These are phyloP conservation scores for Tinamus major DNA, from an alignment of 2,797 vertebrate genomes.

Conservation along the genomic window DNA sequence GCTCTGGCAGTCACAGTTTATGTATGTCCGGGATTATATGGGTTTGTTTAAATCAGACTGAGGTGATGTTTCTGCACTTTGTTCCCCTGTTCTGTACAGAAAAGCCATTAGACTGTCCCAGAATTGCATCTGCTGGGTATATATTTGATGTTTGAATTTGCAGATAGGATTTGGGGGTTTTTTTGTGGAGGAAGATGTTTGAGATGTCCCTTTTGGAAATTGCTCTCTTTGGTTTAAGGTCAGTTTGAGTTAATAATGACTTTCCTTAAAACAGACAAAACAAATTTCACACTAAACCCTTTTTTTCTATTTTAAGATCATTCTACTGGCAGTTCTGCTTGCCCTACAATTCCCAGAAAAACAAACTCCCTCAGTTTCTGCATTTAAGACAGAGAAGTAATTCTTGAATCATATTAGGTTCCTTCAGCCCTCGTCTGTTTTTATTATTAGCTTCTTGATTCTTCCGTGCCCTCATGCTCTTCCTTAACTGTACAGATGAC, in stretches of 20 bases:
- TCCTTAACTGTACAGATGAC: not conserved
- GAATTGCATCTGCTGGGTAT: not conserved
- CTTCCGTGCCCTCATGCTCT: not conserved
- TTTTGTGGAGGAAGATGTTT: not conserved
- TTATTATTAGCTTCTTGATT: not conserved
- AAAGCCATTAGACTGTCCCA: not conserved
- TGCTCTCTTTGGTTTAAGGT: not conserved
- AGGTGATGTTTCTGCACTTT: not conserved
- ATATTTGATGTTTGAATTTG: not conserved
- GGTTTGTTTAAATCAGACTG: not conserved
- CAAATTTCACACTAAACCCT: not conserved
- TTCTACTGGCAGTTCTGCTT: not conserved
- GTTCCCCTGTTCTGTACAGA: not conserved
- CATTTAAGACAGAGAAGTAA: not conserved
- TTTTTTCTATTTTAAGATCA: not conserved
- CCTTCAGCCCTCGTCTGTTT: not conserved
- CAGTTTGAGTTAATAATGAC: not conserved
- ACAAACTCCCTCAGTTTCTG: not conserved
- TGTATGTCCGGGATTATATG: not conserved
- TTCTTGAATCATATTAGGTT: not conserved
- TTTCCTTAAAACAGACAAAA: not conserved
- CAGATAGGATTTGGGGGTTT: not conserved
- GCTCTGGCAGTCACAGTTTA: not conserved
- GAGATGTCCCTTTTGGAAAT: not conserved
- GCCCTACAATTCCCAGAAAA: not conserved